Percentiles rank a stretch among this genome's conserved stretches.
phyloP scores from a whole-genome alignment of 2,797 vertebrate species.

The Poeciliopsis turneri region DNA sequence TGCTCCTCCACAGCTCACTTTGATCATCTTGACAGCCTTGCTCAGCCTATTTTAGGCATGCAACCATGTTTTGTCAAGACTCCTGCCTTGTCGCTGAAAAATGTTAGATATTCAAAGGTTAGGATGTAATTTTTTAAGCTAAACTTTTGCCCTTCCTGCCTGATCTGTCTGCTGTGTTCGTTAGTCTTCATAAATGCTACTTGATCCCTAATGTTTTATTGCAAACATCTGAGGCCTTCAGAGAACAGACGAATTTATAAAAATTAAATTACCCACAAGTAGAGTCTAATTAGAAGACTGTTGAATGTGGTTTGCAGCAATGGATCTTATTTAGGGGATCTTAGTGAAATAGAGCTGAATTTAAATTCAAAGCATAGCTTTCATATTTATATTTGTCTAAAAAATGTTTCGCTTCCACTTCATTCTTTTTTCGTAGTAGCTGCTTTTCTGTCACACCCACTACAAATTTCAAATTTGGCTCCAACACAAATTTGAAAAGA shows the following conservation, averaged over 20 bases:
- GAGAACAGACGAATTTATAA: not conserved
- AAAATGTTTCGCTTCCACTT: not conserved
- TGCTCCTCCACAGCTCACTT: not conserved
- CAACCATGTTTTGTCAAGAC: not conserved
- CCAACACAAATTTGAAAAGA: not conserved
- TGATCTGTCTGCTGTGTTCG: not conserved
- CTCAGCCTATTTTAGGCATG: not conserved
- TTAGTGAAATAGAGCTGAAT: not conserved
- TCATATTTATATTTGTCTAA: not conserved
- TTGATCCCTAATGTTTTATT: not conserved
- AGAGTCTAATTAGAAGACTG: not conserved
- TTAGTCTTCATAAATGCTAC: not conserved
- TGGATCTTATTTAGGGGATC: not conserved
- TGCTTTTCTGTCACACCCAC: no score
- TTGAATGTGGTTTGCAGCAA: not conserved
- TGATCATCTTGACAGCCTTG: not conserved
- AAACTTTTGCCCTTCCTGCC: not conserved
- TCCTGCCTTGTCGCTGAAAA: not conserved
- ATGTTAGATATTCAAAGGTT: not conserved
- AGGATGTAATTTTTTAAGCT: not conserved
- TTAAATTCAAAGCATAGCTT: not conserved
- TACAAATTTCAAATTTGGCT: not conserved
- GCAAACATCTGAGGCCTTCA: not conserved
- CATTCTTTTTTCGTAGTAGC: not conserved
- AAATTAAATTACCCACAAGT: not conserved